Percentiles rank a stretch among this genome's conserved stretches.
Conservation (phyloP, 1,140 invertebrate species). For the Anastrepha obliqua region DNA sequence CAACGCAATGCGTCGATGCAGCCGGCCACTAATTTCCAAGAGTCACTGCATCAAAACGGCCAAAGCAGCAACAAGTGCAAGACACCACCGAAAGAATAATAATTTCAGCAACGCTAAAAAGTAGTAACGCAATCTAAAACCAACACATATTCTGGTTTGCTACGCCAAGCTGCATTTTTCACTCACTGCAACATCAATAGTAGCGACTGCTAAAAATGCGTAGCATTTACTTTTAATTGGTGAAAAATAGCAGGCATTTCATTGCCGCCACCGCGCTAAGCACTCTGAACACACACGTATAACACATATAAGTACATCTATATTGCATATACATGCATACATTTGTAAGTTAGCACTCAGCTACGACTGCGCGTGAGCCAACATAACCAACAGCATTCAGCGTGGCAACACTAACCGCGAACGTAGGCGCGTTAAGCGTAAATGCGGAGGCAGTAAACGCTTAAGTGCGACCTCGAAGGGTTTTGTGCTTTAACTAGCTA, state of each 20-base stretch:
- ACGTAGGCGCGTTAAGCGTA: slow-evolving; percentile 22
- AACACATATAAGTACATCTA: not conserved
- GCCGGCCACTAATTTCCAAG: not conserved
- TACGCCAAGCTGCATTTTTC: not conserved
- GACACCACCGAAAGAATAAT: not conserved
- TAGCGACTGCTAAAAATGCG: slow-evolving; percentile 14
- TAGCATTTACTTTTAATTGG: slow-evolving; percentile 28
- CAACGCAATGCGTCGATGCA: not conserved
- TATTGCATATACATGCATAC: not conserved
- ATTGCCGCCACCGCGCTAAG: slow-evolving; percentile 24
- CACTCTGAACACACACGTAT: not conserved
- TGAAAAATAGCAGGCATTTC: slow-evolving; percentile 41
- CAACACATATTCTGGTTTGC: not conserved
- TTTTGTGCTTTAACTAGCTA: not conserved
- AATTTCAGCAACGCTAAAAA: not conserved
- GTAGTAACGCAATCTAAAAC: not conserved
- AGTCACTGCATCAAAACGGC: not conserved
- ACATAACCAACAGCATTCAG: not conserved
- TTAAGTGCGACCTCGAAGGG: slow-evolving; percentile 33
- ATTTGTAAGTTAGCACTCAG: not conserved
- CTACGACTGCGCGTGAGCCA: not conserved
- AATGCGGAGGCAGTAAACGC: slow-evolving; percentile 6
- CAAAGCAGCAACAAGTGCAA: slow-evolving; percentile 1
- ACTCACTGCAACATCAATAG: slow-evolving; percentile 12
- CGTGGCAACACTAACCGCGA: not conserved